phyloP scores from a whole-genome alignment of 2,797 vertebrate species.

The Epinephelus coioides region DNA sequence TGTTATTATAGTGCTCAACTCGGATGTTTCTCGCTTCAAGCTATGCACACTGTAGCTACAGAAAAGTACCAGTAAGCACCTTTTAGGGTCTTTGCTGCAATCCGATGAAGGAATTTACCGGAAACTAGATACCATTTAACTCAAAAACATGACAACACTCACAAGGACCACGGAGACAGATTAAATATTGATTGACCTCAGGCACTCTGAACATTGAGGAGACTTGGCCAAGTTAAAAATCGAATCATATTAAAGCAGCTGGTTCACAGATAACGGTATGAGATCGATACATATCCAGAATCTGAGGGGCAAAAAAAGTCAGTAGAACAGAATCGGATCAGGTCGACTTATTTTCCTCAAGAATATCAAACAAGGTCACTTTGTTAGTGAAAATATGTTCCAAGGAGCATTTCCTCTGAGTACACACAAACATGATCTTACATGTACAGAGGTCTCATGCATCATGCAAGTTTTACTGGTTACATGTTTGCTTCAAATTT shows the following conservation, averaged over 20 bases:
- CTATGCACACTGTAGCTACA: not conserved
- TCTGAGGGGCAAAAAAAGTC: conserved; percentile 18
- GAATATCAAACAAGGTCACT: conserved; percentile 44
- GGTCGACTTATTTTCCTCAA: not conserved
- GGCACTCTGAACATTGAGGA: conserved; percentile 27
- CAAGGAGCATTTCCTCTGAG: not conserved
- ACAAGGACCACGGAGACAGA: conserved; percentile 28
- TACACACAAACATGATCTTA: not conserved
- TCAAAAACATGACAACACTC: conserved; percentile 26
- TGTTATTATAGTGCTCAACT: not conserved
- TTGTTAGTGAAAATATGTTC: not conserved
- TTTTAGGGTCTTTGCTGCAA: not conserved
- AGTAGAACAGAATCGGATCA: not conserved
- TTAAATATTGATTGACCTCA: conserved; percentile 62
- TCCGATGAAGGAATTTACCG: conserved; percentile 13
- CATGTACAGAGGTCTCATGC: not conserved
- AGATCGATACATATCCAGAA: conserved; percentile 44
- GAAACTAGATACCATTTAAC: conserved; percentile 12
- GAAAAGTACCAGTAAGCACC: not conserved
- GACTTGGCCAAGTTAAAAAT: conserved; percentile 44
- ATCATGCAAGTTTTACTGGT: not conserved
- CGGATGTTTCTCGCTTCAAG: not conserved
- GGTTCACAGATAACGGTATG: conserved; percentile 30
- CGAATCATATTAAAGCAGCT: conserved; percentile 54
- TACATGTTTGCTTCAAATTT: conserved; percentile 10